Conservation (phyloP, 2,888 invertebrate genomes). For the Nephrotoma appendiculata region DNA sequence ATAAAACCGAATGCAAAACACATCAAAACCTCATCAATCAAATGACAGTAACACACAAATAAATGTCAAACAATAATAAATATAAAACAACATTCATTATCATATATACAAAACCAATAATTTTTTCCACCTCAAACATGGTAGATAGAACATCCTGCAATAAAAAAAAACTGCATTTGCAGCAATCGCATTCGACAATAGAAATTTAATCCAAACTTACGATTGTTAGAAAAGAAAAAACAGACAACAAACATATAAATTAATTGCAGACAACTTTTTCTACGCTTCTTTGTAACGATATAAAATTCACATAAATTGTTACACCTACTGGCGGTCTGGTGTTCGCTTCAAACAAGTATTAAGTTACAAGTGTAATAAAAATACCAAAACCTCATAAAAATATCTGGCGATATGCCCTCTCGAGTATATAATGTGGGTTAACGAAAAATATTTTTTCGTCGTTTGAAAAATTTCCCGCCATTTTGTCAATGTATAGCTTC, state of each 20-base stretch:
- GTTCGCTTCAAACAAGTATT: not conserved
- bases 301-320: not conserved
- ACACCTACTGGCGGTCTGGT: not conserved
- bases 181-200: not conserved
- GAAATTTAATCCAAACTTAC: not conserved
- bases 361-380: not conserved
- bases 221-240: not conserved
- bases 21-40: not conserved
- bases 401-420: not conserved
- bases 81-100: not conserved
- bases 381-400: not conserved
- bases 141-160: not conserved
- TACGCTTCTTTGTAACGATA: not conserved
- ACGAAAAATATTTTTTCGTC: not conserved
- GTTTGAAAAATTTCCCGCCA: not conserved
- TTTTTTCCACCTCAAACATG: not conserved
- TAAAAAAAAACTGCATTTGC: not conserved
- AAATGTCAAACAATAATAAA: not conserved
- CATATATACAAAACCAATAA: not conserved
- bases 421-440: not conserved
- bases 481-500: not conserved
- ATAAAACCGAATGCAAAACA: not conserved
- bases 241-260: not conserved
- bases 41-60: not conserved
- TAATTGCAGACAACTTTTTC: not conserved